Evolutionary conservation across 1,140 invertebrate genomes (phyloP).

Genomic region (Drosophila yakuba): DNA sequence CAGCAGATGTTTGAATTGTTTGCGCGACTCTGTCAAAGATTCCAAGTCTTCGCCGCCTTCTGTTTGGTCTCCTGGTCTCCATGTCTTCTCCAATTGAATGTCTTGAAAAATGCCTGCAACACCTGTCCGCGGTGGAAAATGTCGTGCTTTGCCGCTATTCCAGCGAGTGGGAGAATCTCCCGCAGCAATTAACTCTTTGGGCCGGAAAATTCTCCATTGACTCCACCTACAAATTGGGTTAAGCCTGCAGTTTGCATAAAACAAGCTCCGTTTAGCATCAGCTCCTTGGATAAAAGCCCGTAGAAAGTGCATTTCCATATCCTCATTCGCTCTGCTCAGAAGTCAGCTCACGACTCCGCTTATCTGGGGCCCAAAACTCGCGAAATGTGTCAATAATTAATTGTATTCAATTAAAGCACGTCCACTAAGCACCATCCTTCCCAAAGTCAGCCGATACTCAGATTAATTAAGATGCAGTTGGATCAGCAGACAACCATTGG

Average conservation of each 20-base stretch:
- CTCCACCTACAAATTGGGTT: constrained; percentile 60
- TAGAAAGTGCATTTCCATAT: constrained; percentile 76
- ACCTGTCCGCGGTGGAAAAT: constrained; percentile 59
- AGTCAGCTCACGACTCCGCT: constrained; percentile 56
- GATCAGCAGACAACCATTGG: constrained; percentile 39
- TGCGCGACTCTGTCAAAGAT: constrained; percentile 67
- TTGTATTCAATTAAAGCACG: constrained; percentile 79
- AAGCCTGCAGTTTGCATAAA: constrained; percentile 59
- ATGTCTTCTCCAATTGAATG: constrained; percentile 50
- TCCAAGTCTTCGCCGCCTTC: constrained; percentile 26
- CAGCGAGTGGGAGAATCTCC: constrained; percentile 9
- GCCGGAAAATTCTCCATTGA: constrained; percentile 24
- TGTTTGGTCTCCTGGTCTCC: constrained; percentile 7
- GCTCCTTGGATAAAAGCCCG: constrained; percentile 8
- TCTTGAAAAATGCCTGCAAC: constrained; percentile 60
- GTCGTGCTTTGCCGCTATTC: constrained; percentile 8
- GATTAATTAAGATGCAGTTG: constrained; percentile 73
- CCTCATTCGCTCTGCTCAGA: constrained; percentile 28
- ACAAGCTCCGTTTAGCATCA: constrained; percentile 34
- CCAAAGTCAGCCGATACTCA: constrained; percentile 7
- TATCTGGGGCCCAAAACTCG: constrained; percentile 37
- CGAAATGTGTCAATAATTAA: constrained; percentile 83
- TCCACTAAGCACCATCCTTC: constrained; percentile 2
- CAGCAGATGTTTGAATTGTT: constrained; percentile 75
- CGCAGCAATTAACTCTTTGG: constrained; percentile 51